Conservation (phyloP, 2,888 invertebrate genomes). For the Lampropteryx suffumata region DNA sequence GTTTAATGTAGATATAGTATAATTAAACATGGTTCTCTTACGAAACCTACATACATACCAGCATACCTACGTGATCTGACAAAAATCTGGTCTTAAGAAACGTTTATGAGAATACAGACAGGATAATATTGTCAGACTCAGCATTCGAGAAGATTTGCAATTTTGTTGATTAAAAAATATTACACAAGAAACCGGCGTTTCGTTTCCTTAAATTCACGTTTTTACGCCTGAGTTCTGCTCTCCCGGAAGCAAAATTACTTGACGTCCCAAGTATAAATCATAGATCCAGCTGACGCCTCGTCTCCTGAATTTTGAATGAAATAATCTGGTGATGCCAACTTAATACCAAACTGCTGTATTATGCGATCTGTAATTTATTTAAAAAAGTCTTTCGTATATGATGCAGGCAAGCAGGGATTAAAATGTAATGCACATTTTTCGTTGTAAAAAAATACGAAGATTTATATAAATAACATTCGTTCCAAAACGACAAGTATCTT, state of each 20-base stretch:
- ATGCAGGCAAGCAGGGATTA: too few relatives aligned
- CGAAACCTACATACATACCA: neutral
- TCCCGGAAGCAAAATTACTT: constrained; percentile 48
- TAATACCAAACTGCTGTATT: constrained; percentile 41
- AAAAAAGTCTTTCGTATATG: too few relatives aligned
- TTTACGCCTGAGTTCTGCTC: constrained; percentile 27
- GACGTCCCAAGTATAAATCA: constrained; percentile 67
- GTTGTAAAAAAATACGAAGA: constrained; percentile 14
- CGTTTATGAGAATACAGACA: neutral
- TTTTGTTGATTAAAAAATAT: constrained; percentile 27
- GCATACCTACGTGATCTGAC: neutral
- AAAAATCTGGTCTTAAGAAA: neutral
- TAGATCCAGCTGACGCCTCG: constrained; percentile 62
- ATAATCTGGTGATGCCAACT: constrained; percentile 45
- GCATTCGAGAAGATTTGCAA: constrained; percentile 14
- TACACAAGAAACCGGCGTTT: constrained; percentile 16
- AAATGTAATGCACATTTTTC: constrained; percentile 1
- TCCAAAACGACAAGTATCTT: constrained; percentile 46
- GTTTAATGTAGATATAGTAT: too few relatives aligned
- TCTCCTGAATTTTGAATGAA: constrained; percentile 69
- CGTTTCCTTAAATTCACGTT: constrained; percentile 27
- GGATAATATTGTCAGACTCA: constrained; percentile 14
- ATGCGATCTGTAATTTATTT: constrained; percentile 15
- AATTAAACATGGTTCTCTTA: too few relatives aligned
- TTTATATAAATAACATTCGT: constrained; percentile 49